Evolutionary conservation across 2,888 invertebrate genomes (phyloP).

Genomic region (Tachina fera): DNA sequence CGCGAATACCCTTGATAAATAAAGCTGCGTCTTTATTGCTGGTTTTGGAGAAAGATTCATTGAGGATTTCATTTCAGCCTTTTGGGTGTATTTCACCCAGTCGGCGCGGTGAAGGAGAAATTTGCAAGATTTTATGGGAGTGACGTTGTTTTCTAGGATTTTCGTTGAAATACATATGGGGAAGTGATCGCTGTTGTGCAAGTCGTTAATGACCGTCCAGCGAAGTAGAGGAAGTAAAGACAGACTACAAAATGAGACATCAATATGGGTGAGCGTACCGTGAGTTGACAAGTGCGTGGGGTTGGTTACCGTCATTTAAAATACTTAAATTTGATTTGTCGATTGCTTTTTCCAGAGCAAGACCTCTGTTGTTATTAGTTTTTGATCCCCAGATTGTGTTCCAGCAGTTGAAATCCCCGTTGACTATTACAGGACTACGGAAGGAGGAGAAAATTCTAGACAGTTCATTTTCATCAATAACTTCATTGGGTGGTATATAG

Average conservation of each 20-base stretch:
- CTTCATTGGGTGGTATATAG: neutral
- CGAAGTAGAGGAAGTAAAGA: neutral
- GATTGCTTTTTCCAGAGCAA: neutral
- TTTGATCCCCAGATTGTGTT: conserved; percentile 6
- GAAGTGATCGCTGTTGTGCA: conserved; percentile 18
- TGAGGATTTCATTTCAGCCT: conserved; percentile 21
- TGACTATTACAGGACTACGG: conserved; percentile 6
- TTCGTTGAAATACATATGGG: neutral
- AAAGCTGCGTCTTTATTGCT: conserved; percentile 29
- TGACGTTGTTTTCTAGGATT: neutral
- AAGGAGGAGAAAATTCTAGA: no score
- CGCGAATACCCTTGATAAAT: neutral
- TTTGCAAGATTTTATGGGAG: neutral
- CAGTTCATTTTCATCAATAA: conserved; percentile 1
- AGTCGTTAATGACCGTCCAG: neutral
- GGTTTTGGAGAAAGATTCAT: conserved; percentile 1
- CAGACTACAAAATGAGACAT: conserved; percentile 10
- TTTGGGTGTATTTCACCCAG: neutral
- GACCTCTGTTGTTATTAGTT: conserved; percentile 10
- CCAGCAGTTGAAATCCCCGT: conserved; percentile 26
- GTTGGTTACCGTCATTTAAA: neutral
- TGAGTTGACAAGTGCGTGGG: conserved; percentile 24
- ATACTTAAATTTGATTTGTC: conserved; percentile 8
- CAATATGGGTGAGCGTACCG: conserved; percentile 23
- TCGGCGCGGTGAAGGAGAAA: neutral